Evolutionary conservation across 2,113 vertebrate genomes (phyloP).

Genomic region (Corythoichthys intestinalis): DNA sequence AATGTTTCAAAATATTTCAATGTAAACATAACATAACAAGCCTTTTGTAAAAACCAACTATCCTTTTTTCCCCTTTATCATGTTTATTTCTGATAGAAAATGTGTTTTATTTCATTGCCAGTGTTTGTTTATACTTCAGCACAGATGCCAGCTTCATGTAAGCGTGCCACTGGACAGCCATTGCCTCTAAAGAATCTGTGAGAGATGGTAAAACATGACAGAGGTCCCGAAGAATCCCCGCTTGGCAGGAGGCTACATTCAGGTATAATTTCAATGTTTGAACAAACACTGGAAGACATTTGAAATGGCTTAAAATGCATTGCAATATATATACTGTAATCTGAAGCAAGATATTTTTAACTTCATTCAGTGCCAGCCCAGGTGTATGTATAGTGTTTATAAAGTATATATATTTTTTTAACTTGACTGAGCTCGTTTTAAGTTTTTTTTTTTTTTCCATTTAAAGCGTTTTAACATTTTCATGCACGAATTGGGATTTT

Average conservation of each 20-base stretch:
- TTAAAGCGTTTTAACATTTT: too few species aligned
- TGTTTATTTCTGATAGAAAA: slow-evolving; percentile 7
- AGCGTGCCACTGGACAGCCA: slow-evolving; percentile 53
- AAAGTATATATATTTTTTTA: too few species aligned
- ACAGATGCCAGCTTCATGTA: slow-evolving; percentile 29
- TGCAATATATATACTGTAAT: not conserved
- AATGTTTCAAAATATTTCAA: not conserved
- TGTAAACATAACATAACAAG: not conserved
- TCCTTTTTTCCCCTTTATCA: not conserved
- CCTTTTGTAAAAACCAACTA: too few species aligned
- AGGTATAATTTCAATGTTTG: slow-evolving; percentile 44
- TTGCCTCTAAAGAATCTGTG: slow-evolving; percentile 43
- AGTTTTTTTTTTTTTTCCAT: too few species aligned
- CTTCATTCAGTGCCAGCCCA: not conserved
- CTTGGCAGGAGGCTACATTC: slow-evolving; percentile 32
- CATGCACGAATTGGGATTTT: too few species aligned
- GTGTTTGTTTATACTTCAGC: slow-evolving; percentile 14
- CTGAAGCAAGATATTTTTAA: not conserved
- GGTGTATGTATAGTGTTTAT: too few species aligned
- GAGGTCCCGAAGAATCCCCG: slow-evolving; percentile 27
- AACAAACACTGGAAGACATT: not conserved
- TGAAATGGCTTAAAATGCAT: not conserved
- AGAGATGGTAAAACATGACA: slow-evolving; percentile 34
- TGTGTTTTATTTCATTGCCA: slow-evolving; percentile 6
- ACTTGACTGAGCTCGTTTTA: too few species aligned